Base-by-base conservation (phyloP, 2,888 invertebrate genomes). In the Pseudococcus jackbeardsleyi region DNA sequence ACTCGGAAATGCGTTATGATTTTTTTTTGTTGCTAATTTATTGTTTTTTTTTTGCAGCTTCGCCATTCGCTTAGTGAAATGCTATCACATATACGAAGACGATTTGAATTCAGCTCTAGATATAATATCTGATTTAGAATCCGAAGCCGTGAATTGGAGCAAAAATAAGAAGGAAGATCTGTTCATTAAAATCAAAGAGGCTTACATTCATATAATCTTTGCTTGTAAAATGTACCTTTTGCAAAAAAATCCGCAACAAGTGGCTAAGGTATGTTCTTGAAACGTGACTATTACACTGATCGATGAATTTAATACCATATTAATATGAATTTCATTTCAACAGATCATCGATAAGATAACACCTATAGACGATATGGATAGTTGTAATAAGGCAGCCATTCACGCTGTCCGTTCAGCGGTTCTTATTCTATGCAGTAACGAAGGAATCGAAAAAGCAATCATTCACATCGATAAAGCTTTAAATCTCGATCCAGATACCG, bases 341-440 rank as follows among this genome's bases (percentile, higher is more conserved):
- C 33, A 84, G 84, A 54, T 48, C 17, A 19, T 84, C 17, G 50
- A 54, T 33, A n/a, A 84, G 54, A 50, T 84, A 33, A 84, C 48
- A 54, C 46, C 33, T 17, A n/a, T 84, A 54, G 84, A 84, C 17
- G 84, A 50, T 15, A 84, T 84, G 84, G 54, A 50, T 26, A 6
- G 9, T 5, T 84, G 9, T 26, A 84, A 84, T 50, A 22, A 84
- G 17, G 22, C 84, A 5, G 84, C 84, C n/a, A 50, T 84, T 12
- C 17, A 22, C 17, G 84, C 84, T 17, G n/a, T 54, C 1, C 48
- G 54, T 17, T 48, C 84, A n/a, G 8, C 26, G 12, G 84, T 50
- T 84, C 50, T 54, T 15, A 9, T 54, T n/a, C 26, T 84, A 26
- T 84, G 54, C 50, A 84, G 84, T 15, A 54, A 84, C 17, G 84